phyloP scores from a whole-genome alignment of 2,888 invertebrate genomes.

The Polylopha cassiicola region DNA sequence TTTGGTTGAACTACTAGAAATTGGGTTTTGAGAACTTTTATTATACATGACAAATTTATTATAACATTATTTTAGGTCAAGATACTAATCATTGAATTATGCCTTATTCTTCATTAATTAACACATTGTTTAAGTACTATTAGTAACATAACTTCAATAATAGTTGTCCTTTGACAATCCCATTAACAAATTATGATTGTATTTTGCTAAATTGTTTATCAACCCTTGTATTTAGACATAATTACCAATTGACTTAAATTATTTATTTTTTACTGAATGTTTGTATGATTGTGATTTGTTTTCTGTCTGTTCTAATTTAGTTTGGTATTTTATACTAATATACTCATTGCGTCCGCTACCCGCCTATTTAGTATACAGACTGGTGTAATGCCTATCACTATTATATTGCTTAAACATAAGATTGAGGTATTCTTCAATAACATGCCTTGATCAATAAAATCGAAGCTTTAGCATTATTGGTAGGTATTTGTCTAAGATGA shows the following conservation, averaged over 20 bases:
- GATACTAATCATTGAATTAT: too few species aligned
- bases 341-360: slow-evolving; percentile 14
- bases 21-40: too few species aligned
- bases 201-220: slow-evolving; percentile 6
- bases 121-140: too few species aligned
- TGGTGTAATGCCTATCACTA: slow-evolving; percentile 1
- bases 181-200: slow-evolving; percentile 16
- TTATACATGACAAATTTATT: too few species aligned
- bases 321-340: neutral
- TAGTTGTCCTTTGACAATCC: slow-evolving; percentile 4
- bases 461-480: slow-evolving; percentile 5
- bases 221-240: slow-evolving; percentile 7
- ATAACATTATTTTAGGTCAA: too few species aligned
- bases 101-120: too few species aligned
- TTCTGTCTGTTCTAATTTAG: too few species aligned
- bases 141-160: neutral
- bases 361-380: slow-evolving; percentile 9
- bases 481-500: slow-evolving; percentile 16
- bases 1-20: too few species aligned
- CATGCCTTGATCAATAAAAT: slow-evolving; percentile 9
- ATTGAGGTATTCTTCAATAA: slow-evolving; percentile 3
- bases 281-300: slow-evolving; percentile 1
- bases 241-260: slow-evolving; percentile 9
- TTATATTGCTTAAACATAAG: slow-evolving; percentile 9
- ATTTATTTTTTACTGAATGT: slow-evolving; percentile 11